Evolutionary conservation across 2,113 vertebrate species (phyloP), one percentile per base, ranked within the genome.

Genomic region (Cephalopholis sonnerati): DNA sequence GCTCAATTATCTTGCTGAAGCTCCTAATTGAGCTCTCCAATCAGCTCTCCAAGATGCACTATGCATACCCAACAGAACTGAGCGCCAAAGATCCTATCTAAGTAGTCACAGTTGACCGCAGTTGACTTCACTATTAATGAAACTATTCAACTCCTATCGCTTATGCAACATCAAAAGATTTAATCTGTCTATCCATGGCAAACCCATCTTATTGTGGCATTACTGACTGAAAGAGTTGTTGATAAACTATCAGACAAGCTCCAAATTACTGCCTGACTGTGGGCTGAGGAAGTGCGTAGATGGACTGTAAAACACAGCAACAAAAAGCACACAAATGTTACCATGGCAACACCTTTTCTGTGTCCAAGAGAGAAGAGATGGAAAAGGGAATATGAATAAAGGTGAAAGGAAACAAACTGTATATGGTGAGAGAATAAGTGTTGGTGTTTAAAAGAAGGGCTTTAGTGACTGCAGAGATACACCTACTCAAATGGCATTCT

Each of bases 311-410:
- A 51, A 58, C 27, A 48, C 4, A n/a, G 55, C 44, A 70, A 13
- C 15, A 44, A 71, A 78, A 62, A 65, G 3, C 63, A 68, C 13
- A 82, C 11, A 83, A 64, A 72, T 39, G 77, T 82, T 85, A 17
- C 64, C 72, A 54, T 71, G 65, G 83, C 5, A 89, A 90, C 81
- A 24, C 16, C 12, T 74, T 79, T 63, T 50, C 63, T 57, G 18
- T 55, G 55, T 29, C 41, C 59, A 81, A 25, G 13, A 24, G 29
- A 46, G 1, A 62, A 29, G 64, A 20, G 36, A 44, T 10, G 24
- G 20, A n/a, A 51, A 55, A 48, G 25, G 53, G 6, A 29, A 81
- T 18, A 78, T 66, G 16, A 73, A 71, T 22, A n/a, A 74, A 81
- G 25, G 41, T 61, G 55, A 64, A 24, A 53, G n/a, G 54, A 81